Conservation (phyloP, 2,797 vertebrate species). For the Sebastes matsubarae region DNA sequence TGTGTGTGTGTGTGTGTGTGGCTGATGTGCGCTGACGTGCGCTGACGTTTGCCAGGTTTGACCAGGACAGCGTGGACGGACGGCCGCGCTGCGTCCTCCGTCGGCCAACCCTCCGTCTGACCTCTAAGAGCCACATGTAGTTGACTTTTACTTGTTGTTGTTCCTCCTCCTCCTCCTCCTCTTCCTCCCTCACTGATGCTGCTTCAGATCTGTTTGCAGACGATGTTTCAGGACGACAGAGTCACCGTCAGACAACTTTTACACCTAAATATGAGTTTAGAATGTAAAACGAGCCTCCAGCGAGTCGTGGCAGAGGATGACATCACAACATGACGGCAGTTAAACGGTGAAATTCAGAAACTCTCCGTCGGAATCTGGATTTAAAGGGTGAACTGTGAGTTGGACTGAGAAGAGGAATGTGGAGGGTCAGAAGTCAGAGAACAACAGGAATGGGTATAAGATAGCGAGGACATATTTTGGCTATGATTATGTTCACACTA, state of each 20-base stretch:
- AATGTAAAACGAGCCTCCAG: neutral
- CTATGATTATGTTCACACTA: neutral
- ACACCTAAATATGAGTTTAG: neutral
- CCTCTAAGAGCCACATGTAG: constrained; percentile 12
- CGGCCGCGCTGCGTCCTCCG: neutral
- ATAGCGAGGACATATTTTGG: neutral
- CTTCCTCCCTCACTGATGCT: neutral
- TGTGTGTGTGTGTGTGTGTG: neutral
- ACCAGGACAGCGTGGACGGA: constrained; percentile 9
- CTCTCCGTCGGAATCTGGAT: too few species aligned
- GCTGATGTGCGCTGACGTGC: neutral
- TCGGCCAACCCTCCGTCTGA: neutral
- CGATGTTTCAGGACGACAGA: neutral
- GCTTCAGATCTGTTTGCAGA: constrained; percentile 7
- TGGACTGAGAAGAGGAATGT: neutral
- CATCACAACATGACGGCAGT: neutral
- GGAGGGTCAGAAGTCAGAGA: neutral
- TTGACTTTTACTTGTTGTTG: neutral
- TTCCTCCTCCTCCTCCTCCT: neutral
- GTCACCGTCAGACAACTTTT: constrained; percentile 17
- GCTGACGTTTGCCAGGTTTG: constrained; percentile 8
- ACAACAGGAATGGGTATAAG: neutral
- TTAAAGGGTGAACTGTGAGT: too few species aligned
- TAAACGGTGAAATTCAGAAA: neutral
- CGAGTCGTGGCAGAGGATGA: neutral